Evolutionary conservation across 2,888 invertebrate species (phyloP).

Genomic region (Tenodera sinensis): DNA sequence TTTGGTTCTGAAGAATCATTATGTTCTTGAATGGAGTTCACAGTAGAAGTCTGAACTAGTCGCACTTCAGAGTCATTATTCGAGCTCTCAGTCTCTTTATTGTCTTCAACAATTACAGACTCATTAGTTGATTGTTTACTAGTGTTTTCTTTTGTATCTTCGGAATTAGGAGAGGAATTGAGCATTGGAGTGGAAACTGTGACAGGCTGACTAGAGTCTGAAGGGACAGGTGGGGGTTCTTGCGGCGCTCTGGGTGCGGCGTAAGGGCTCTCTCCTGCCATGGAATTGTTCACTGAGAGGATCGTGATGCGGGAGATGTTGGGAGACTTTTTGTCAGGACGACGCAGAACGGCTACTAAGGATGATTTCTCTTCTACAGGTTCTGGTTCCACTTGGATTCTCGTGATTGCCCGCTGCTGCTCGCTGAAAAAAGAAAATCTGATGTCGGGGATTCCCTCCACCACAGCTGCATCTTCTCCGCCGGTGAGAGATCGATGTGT

Average conservation of each 20-base stretch:
- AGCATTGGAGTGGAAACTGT: neutral
- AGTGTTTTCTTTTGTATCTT: neutral
- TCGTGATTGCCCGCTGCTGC: neutral
- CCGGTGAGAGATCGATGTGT: neutral
- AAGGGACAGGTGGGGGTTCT: neutral
- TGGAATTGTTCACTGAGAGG: neutral
- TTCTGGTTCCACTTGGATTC: neutral
- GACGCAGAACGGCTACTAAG: neutral
- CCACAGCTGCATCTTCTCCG: neutral
- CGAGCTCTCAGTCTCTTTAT: too few species aligned
- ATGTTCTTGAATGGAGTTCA: neutral
- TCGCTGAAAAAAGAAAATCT: conserved; percentile 27
- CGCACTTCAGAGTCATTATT: neutral
- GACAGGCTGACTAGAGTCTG: neutral
- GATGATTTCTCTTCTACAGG: neutral
- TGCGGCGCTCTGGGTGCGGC: neutral
- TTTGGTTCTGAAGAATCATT: neutral
- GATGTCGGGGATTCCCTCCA: conserved; percentile 15
- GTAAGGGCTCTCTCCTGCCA: neutral
- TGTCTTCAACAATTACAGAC: neutral
- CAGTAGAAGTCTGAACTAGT: neutral
- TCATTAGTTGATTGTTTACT: neutral
- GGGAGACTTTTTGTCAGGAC: neutral
- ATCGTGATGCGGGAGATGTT: conserved; percentile 1
- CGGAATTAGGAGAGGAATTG: neutral